Base-by-base conservation (phyloP, 2,888 invertebrate species). In the Agrotis clavis region DNA sequence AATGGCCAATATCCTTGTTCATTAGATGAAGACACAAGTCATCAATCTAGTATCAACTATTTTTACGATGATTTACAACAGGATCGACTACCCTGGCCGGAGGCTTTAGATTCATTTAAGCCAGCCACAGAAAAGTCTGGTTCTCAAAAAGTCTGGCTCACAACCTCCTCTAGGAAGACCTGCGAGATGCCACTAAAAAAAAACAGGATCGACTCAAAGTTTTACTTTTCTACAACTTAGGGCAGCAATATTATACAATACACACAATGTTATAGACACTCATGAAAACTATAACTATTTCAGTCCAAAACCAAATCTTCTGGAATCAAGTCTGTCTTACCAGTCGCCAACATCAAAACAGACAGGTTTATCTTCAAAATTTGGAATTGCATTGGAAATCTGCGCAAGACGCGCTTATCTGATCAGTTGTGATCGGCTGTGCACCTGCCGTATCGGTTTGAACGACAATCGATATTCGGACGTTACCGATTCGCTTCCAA, bases 311-410 rank as follows among this genome's bases (percentile, higher is more conserved):
- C 5, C 30, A 56, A n/a, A 30, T 35, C 2, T 19, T 35, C 48
- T 48, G 16, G 13, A 53, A n/a, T 77, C 61, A 71, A 56, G 1
- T 11, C 3, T 48, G 13, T 65, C 59, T 19, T 47, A 66, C 67
- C 48, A 60, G 14, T 47, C 48, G 56, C 14, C 9, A 66, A 30
- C 73, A 67, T 77, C 79, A 77, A 41, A 57, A 53, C 18, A 57
- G 82, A 81, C 76, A 72, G 53, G 66, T 80, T 81, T 88, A 90
- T 90, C 89, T 84, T 78, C 75, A 86, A 86, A 88, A 88, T 89
- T 85, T 85, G 87, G 81, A 88, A 89, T 87, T 90, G 87, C 87
- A 88, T 89, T 85, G 79, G 82, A 89, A 87, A 87, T 87, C 87
- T 86, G 86, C 78, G 60, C 72, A 74, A 81, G 85, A 85, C 73